Base-by-base conservation (phyloP, 1,140 invertebrate genomes). In the Zeugodacus cucurbitae region DNA sequence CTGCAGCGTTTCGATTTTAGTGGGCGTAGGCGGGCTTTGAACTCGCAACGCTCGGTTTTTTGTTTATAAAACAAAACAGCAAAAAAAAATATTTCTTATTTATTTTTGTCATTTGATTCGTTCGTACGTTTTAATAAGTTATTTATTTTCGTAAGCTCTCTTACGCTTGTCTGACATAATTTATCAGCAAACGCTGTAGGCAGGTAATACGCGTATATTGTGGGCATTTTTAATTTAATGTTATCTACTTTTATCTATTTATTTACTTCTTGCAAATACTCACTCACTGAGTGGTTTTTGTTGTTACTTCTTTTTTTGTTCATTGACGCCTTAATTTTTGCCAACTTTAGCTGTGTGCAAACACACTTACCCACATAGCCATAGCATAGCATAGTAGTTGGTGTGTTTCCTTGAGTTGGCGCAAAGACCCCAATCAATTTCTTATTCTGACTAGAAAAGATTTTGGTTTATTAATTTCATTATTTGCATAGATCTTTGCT, bases 11-110 rank as follows among this genome's bases (percentile, higher is more conserved):
- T 74, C 67, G 14, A 8, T 74, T 74, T 74, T 74, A 74, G 34
- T 74, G 67, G 67, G 67, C 67, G 67, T 74, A 74, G 67, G 67
- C 17, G 67, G 20, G 67, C 67, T 74, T 74, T 74, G 67, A 74
- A 74, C 67, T 74, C 67, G 67, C 34, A 74, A 32, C 34, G 37
- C 34, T 74, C 34, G 22, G 3, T 37, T 74, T 74, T 67, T 1
- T 67, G 29, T 67, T 29, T 34, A 17, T 74, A 22, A 32, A 37
- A n/a, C n/a, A 74, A 74, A 74, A 14, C 32, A 34, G 26, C 64
- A 67, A 17, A 62, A 59, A 48, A 62, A 62, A 26, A 26, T 32
- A 34, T 67, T 41, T 74, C 41, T 74, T 32, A 17, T 34, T 34
- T 67, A 32, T 48, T 48, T 14, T 44, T 26, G 70, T 37, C 41